Conservation (phyloP, 2,797 vertebrate genomes). For the Cephalopachus bancanus region DNA sequence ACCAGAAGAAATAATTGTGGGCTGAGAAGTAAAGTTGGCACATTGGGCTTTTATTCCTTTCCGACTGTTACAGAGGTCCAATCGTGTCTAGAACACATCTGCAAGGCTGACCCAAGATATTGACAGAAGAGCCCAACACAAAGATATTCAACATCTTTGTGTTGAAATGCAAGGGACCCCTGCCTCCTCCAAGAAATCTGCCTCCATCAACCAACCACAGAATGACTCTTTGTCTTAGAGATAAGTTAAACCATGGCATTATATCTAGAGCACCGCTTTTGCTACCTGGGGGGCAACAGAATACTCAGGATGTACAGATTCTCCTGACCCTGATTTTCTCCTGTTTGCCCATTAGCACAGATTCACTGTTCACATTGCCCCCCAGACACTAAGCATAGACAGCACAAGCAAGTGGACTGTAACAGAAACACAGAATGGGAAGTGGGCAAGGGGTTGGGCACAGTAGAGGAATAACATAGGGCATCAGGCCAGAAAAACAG, state of each 20-base stretch:
- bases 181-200: not conserved
- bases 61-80: not conserved
- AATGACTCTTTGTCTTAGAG: not conserved
- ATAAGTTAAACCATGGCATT: not conserved
- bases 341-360: slow-evolving; percentile 69
- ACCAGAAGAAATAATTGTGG: not conserved
- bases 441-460: slow-evolving; percentile 35
- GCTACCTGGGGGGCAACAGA: slow-evolving; percentile 1
- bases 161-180: not conserved
- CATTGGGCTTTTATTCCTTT: not conserved
- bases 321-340: slow-evolving; percentile 62
- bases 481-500: slow-evolving; percentile 59
- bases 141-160: not conserved
- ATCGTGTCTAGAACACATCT: not conserved
- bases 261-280: not conserved
- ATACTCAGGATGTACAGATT: not conserved
- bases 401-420: slow-evolving; percentile 67
- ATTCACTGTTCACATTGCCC: slow-evolving; percentile 71
- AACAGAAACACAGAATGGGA: slow-evolving; percentile 69
- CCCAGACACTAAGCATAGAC: slow-evolving; percentile 63
- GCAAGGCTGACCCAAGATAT: not conserved
- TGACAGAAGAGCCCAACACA: not conserved
- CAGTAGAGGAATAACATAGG: not conserved
- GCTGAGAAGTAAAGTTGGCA: slow-evolving; percentile 9
- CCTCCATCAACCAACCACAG: not conserved